These are phyloP conservation scores for Drosophila bifasciata DNA, from an alignment of 1,140 invertebrate species.

Conservation along the genomic window DNA sequence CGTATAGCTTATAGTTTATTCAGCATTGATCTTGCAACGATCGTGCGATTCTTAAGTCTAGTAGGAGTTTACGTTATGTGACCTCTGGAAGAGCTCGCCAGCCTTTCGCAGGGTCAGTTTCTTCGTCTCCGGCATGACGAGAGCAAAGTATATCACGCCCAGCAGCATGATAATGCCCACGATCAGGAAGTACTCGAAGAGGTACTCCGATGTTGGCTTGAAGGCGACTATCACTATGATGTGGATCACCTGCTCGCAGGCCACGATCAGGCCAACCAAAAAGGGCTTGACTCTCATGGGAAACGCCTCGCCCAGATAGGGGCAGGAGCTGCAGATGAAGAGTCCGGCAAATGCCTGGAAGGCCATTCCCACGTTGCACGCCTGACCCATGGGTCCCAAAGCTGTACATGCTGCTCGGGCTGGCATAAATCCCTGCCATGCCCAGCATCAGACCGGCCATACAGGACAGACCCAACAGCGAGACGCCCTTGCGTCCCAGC, in stretches of 20 bases:
- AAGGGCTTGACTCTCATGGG: constrained; percentile 60
- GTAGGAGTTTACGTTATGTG: constrained; percentile 34
- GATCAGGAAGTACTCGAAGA: constrained; percentile 52
- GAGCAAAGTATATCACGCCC: constrained; percentile 32
- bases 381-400: constrained; percentile 45
- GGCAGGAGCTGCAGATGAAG: constrained; percentile 53
- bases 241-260: constrained; percentile 64
- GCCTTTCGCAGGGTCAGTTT: constrained; percentile 55
- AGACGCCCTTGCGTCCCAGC: constrained; percentile 57
- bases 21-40: too few relatives aligned
- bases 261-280: constrained; percentile 52
- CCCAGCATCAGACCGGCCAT: constrained; percentile 63
- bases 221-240: constrained; percentile 58
- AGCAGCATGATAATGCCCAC: constrained; percentile 63
- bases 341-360: constrained; percentile 69
- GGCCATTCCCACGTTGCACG: constrained; percentile 45
- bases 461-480: constrained; percentile 50
- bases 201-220: background rate
- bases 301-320: constrained; percentile 71
- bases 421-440: constrained; percentile 53
- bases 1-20: too few relatives aligned
- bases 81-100: constrained; percentile 44
- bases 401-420: background rate
- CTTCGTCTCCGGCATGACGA: constrained; percentile 59
- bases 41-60: constrained; percentile 7